Base-by-base conservation (phyloP, 2,797 vertebrate species). In the Cryptoblepharus egeriae region DNA sequence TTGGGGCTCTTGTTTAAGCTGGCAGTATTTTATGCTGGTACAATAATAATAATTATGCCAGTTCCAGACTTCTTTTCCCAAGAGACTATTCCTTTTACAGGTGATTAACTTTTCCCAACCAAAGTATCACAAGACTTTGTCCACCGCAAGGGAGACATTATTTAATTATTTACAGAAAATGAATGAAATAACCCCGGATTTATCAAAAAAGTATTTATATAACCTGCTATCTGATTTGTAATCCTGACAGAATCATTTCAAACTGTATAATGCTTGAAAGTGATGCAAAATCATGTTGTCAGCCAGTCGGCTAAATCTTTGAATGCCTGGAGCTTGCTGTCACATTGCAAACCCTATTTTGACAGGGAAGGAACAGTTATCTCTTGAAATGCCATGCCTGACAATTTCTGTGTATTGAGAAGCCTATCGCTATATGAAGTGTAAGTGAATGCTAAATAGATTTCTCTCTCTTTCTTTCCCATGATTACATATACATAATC, bases 361-460 rank as follows among this genome's bases (percentile, higher is more conserved):
- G 91, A 89, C 89, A 92, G 82, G 84, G 16, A 83, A 82, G 80
- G 83, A 92, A 86, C 81, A 83, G 73, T 80, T 89, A 61, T n/a
- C 67, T 58, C 35, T 58, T 81, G 64, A 7, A 79, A 85, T 85
- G 83, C 87, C 87, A 88, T 3, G 71, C 71, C 65, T 77, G 76
- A 68, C 65, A 84, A 90, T 88, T 72, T 86, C 81, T 75, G 0
- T 88, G 81, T 87, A 84, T 13, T 68, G 74, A 57, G 88, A 89
- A 89, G 90, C 80, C 80, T 79, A 10, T 71, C 76, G 77, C 75
- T 90, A 83, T 49, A 49, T 70, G 86, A 90, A 92, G 85, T 72
- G 49, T 83, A 87, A 83, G 76, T 85, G 81, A 82, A 37, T 76
- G 79, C 75, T 80, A 80, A 82, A 68, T 58, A 88, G 80, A 91